Percentiles rank a stretch among this genome's conserved stretches.
Evolutionary conservation across 2,797 vertebrate species (phyloP).

Genomic region (Catostomus latipinnis): DNA sequence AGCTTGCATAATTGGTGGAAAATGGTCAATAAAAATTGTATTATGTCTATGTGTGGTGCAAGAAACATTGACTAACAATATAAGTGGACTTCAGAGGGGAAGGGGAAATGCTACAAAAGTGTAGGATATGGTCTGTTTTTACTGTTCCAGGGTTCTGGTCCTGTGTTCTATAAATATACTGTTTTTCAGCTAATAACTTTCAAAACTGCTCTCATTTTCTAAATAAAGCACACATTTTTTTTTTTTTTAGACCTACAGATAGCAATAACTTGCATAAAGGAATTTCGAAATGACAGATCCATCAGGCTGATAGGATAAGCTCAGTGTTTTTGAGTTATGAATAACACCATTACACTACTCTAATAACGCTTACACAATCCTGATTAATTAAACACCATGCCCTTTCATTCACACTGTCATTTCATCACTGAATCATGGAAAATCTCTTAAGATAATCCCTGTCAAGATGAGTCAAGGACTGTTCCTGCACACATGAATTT

Average conservation of each 20-base stretch:
- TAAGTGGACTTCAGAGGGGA: too few species aligned
- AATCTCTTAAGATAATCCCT: conserved; percentile 43
- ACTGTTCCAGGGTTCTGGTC: too few species aligned
- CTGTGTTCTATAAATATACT: too few species aligned
- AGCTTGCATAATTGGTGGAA: too few species aligned
- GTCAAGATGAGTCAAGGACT: conserved; percentile 32
- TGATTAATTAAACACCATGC: conserved; percentile 41
- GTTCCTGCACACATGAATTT: conserved; percentile 23
- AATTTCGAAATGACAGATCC: background rate
- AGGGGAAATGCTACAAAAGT: too few species aligned
- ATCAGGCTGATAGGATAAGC: background rate
- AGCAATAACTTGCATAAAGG: background rate
- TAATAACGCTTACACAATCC: background rate
- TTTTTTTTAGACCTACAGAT: background rate
- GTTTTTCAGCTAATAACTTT: background rate
- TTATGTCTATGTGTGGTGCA: too few species aligned
- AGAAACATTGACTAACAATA: too few species aligned
- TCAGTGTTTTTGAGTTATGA: background rate
- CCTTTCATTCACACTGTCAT: conserved; percentile 17
- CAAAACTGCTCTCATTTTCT: too few species aligned
- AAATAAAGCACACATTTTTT: background rate
- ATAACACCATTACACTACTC: background rate
- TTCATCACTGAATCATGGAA: conserved; percentile 40
- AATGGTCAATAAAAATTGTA: too few species aligned
- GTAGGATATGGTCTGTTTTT: too few species aligned